These are phyloP conservation scores for Synanceia verrucosa DNA, from an alignment of 2,797 vertebrate species.

Conservation along the genomic window DNA sequence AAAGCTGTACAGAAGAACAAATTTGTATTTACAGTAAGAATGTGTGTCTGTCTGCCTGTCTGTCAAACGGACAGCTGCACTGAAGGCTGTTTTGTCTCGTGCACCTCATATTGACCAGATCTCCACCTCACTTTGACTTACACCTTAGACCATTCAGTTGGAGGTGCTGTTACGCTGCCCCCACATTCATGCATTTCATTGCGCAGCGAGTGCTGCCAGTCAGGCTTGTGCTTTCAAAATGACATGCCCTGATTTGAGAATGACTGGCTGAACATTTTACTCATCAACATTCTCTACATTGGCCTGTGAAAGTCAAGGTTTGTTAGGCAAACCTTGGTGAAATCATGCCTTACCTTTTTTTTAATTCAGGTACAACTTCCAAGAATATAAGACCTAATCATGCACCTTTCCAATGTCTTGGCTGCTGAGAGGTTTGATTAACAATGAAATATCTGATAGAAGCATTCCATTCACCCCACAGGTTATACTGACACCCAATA, in stretches of 20 bases:
- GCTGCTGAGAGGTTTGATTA: conserved; percentile 67
- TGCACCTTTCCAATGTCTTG: conserved; percentile 76
- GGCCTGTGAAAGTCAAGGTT: conserved; percentile 66
- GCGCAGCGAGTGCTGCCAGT: conserved; percentile 60
- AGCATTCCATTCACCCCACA: conserved; percentile 79
- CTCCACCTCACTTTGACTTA: conserved; percentile 46
- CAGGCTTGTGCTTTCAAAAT: conserved; percentile 79
- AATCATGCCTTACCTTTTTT: conserved; percentile 65
- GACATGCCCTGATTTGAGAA: conserved; percentile 78
- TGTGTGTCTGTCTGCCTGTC: conserved; percentile 75
- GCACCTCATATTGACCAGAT: conserved; percentile 66
- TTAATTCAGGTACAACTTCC: conserved; percentile 60
- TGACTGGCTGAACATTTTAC: conserved; percentile 71
- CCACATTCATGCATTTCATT: conserved; percentile 41
- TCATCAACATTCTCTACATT: conserved; percentile 59
- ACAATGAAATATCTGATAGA: conserved; percentile 70
- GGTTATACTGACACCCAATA: conserved; percentile 76
- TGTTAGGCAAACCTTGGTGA: conserved; percentile 59
- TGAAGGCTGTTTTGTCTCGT: conserved; percentile 75
- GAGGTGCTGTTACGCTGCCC: conserved; percentile 55
- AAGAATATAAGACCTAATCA: conserved; percentile 73
- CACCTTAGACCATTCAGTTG: conserved; percentile 42
- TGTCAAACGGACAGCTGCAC: conserved; percentile 69
- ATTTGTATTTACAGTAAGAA: conserved; percentile 90
- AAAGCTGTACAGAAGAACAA: conserved; percentile 90